phyloP scores from a whole-genome alignment of 2,113 vertebrate species.

The Eclectus roratus region DNA sequence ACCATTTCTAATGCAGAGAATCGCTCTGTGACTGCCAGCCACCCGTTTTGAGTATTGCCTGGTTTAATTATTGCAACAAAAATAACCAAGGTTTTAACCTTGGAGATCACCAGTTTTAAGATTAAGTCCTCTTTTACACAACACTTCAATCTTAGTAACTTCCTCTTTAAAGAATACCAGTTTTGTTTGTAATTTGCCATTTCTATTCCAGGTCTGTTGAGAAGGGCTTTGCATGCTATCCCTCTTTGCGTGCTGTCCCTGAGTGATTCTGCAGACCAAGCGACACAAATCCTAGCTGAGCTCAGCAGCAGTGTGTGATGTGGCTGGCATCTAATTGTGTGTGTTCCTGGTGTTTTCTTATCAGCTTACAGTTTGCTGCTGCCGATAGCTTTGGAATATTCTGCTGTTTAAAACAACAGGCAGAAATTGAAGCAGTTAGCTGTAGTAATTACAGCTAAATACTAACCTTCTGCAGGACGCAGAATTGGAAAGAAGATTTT shows the following conservation, averaged over 20 bases:
- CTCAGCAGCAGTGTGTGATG: not conserved
- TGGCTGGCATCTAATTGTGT: not conserved
- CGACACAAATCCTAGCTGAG: not conserved
- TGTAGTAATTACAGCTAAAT: not conserved
- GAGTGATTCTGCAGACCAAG: not conserved
- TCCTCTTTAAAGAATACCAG: rapidly evolving
- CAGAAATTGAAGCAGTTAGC: not conserved
- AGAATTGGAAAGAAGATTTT: not conserved
- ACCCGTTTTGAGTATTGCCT: not conserved
- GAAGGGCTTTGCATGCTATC: not conserved
- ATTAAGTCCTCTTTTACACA: rapidly evolving
- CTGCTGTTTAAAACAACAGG: not conserved
- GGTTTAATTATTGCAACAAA: not conserved
- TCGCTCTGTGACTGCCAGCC: not conserved
- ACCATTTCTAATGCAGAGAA: not conserved
- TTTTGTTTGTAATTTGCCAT: too few relatives aligned
- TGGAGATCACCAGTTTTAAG: rapidly evolving
- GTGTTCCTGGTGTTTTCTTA: not conserved
- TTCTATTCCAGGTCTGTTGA: not conserved
- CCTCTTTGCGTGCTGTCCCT: not conserved
- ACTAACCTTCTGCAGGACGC: rapidly evolving
- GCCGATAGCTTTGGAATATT: not conserved
- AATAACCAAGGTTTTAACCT: rapidly evolving
- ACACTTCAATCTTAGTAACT: not conserved
- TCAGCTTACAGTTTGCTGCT: not conserved